Evolutionary conservation across 2,797 vertebrate species (phyloP).

Genomic region (Myiothlypis coronata): DNA sequence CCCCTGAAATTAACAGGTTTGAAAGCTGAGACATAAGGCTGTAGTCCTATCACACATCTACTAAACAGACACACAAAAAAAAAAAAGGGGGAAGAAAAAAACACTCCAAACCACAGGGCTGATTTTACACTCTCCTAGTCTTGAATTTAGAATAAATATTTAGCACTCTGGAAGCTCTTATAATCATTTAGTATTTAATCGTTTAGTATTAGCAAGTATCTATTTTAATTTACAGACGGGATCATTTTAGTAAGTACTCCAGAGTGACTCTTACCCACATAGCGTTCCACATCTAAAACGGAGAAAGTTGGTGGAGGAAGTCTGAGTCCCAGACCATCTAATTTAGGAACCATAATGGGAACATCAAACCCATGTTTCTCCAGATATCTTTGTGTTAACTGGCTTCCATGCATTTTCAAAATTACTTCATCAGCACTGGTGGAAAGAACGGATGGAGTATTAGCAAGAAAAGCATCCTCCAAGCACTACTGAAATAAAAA

Average conservation of each 20-base stretch:
- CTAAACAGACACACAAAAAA: not conserved
- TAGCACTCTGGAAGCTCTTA: not conserved
- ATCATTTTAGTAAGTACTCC: not conserved
- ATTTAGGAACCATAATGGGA: constrained; percentile 87
- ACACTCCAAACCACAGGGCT: not conserved
- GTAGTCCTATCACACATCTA: not conserved
- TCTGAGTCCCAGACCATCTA: constrained; percentile 91
- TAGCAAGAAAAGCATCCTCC: not conserved
- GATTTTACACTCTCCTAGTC: not conserved
- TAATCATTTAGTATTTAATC: not conserved
- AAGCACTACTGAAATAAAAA: not conserved
- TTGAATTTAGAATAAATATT: not conserved
- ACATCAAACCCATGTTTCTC: constrained; percentile 93
- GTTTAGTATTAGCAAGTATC: not conserved
- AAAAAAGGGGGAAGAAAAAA: accelerated
- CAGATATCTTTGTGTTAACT: constrained; percentile 90
- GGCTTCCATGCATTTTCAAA: constrained; percentile 90
- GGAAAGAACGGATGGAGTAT: not conserved
- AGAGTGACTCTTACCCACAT: constrained; percentile 84
- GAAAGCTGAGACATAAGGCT: not conserved
- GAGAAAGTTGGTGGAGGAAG: constrained; percentile 89
- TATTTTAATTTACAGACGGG: not conserved
- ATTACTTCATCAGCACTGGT: constrained; percentile 90
- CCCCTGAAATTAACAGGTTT: not conserved
- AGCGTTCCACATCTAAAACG: constrained; percentile 91